Base-by-base conservation (phyloP, 53 echinoderm and acorn worm species). In the Hippasteria phrygiana region DNA sequence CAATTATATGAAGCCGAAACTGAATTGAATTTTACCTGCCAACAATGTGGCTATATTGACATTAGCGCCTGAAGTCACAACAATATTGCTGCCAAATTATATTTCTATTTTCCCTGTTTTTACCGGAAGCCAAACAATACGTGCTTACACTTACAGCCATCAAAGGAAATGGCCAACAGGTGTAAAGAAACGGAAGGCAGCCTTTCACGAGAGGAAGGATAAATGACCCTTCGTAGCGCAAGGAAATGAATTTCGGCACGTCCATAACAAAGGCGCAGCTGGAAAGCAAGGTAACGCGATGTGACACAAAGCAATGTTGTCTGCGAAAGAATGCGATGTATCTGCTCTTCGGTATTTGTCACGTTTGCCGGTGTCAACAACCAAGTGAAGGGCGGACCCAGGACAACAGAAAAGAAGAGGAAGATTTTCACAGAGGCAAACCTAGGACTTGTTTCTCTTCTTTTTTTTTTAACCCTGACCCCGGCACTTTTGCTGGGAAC, bases 241-340 rank as follows among this genome's bases (percentile, higher is more conserved):
- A 66, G 67, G 67, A 66, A 66, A 66, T 66, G 67, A 66, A 35
- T 35, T 66, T 66, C 10, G 34, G 67, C 67, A 36, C 67, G 32
- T 17, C 16, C 9, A 3, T 11, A 13, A 33, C 33, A 66, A 66
- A 13, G 3, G 67, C 2, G 34, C 67, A 66, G 67, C 67, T 66
- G 67, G 67, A 13, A 66, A 8, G 12, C 34, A 17, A 66, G 67
- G 67, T 35, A 14, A 66, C 33, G 2, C 26, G n/a, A n/a, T n/a
- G n/a, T n/a, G n/a, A n/a, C n/a, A n/a, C n/a, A n/a, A n/a, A n/a
- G n/a, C n/a, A n/a, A n/a, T n/a, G n/a, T 35, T 22, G 34, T 32
- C 67, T 32, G 13, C 1, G 67, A 16, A 13, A 14, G 36, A 16
- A 35, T 36, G 10, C 34, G 36, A 66, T 36, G 2, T 14, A 66